Evolutionary conservation across 2,888 invertebrate genomes (phyloP), one percentile per base, ranked within the genome.

Genomic region (Pycnomerus fuliginosus): DNA sequence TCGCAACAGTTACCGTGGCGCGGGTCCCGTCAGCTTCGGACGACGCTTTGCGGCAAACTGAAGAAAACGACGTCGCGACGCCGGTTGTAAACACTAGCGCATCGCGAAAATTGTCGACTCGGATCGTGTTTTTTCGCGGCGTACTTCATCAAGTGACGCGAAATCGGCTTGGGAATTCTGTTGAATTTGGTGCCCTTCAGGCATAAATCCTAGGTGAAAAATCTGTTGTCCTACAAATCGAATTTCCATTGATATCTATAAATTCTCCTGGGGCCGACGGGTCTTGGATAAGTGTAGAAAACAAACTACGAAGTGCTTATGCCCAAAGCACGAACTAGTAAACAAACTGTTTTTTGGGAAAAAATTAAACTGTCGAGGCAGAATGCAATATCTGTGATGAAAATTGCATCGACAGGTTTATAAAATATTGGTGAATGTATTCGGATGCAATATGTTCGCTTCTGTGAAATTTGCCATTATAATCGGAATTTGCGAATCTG

Each of bases 241-340:
- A 65, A 59, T 63, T 62, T 62, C 55, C 65, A 68, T 65, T 65
- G 67, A 67, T 67, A 66, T 63, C 67, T 44, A 67, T 68, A 68
- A 68, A 69, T 69, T 61, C 48, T 42, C 34, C 27, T 34, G 44
- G 37, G 30, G 43, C 28, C 41, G 53, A 49, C 50, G 42, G 55
- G 40, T 39, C 42, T 48, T 47, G 46, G 53, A 55, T 52, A 53
- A 56, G 49, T 48, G 52, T 39, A 46, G 45, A 35, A 50, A 43
- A 46, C 40, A 42, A 30, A 33, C 27, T 49, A 43, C 52, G 49
- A 51, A 50, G 50, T 58, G 54, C 54, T 54, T 54, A 52, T 54
- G 49, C 46, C n/a, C n/a, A n/a, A n/a, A n/a, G n/a, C n/a, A n/a
- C n/a, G n/a, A n/a, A n/a, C n/a, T n/a, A n/a, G n/a, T n/a, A n/a